Percentiles rank a stretch among this genome's conserved stretches.
phyloP scores from a whole-genome alignment of 2,113 vertebrate genomes.

The Petrocephalus zakoni region DNA sequence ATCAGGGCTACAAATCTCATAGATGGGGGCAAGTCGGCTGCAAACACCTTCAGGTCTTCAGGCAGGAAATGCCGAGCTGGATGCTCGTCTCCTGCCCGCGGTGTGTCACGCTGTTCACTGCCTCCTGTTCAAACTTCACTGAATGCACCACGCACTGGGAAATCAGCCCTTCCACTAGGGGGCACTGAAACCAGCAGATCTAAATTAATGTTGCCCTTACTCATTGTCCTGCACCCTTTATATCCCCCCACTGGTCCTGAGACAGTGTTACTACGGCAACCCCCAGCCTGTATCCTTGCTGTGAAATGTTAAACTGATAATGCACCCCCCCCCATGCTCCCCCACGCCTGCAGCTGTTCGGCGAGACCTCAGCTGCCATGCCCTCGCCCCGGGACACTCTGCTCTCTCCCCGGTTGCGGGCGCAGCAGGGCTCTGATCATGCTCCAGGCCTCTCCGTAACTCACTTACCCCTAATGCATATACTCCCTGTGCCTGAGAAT shows the following conservation, averaged over 20 bases:
- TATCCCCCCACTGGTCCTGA: not conserved
- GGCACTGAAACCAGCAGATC: not conserved
- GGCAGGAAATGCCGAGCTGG: not conserved
- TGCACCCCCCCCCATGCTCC: not conserved
- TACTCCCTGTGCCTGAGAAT: constrained; percentile 33
- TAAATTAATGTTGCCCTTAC: not conserved
- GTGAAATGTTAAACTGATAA: constrained; percentile 3
- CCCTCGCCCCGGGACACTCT: not conserved
- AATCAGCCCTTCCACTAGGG: not conserved
- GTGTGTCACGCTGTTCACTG: not conserved
- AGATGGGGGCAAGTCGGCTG: not conserved
- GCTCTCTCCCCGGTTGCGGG: not conserved
- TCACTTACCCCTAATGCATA: constrained; percentile 49
- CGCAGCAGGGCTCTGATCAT: not conserved
- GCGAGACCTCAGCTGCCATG: not conserved
- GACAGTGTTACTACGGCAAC: not conserved
- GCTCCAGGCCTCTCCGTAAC: constrained; percentile 40
- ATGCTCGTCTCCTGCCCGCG: not conserved
- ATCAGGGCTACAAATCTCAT: not conserved
- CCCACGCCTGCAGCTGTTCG: not conserved
- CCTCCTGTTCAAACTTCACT: not conserved
- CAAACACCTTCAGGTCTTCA: not conserved
- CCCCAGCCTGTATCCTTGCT: not conserved
- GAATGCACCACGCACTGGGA: not conserved
- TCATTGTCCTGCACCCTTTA: not conserved